Conservation (phyloP, 2,888 invertebrate genomes). For the Limenitis camilla region DNA sequence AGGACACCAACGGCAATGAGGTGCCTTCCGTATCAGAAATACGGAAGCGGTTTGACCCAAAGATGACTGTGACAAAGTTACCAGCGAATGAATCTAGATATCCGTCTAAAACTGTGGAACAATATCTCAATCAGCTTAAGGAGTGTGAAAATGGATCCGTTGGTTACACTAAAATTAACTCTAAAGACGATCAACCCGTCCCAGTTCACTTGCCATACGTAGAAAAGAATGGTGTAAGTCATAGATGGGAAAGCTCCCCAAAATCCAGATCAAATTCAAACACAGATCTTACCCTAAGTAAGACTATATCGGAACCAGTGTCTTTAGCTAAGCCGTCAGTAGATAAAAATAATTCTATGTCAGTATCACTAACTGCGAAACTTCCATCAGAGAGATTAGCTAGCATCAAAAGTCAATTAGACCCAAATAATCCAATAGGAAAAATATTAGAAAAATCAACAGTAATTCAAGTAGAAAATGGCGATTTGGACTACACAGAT, state of each 20-base stretch:
- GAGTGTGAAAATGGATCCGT: constrained; percentile 59
- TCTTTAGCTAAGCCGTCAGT: constrained; percentile 48
- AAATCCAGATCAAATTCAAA: constrained; percentile 58
- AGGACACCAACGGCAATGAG: constrained; percentile 76
- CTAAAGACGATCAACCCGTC: constrained; percentile 62
- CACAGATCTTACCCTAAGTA: constrained; percentile 61
- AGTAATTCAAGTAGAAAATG: constrained; percentile 64
- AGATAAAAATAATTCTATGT: constrained; percentile 51
- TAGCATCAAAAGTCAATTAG: constrained; percentile 66
- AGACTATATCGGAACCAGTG: constrained; percentile 63
- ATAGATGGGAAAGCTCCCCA: constrained; percentile 53
- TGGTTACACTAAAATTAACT: constrained; percentile 50
- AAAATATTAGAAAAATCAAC: constrained; percentile 71
- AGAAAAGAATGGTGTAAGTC: constrained; percentile 53
- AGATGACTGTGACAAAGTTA: constrained; percentile 67
- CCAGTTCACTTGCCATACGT: constrained; percentile 61
- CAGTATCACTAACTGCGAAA: constrained; percentile 53
- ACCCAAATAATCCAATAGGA: constrained; percentile 69
- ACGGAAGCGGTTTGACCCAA: constrained; percentile 71
- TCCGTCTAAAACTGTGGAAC: constrained; percentile 49
- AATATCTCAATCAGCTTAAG: constrained; percentile 58
- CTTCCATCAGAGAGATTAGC: constrained; percentile 59
- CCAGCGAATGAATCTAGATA: constrained; percentile 59
- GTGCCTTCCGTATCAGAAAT: constrained; percentile 75
- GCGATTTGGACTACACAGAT: constrained; percentile 47